Evolutionary conservation across 2,888 invertebrate genomes (phyloP), one percentile per base, ranked within the genome.

Genomic region (Antitype chi): DNA sequence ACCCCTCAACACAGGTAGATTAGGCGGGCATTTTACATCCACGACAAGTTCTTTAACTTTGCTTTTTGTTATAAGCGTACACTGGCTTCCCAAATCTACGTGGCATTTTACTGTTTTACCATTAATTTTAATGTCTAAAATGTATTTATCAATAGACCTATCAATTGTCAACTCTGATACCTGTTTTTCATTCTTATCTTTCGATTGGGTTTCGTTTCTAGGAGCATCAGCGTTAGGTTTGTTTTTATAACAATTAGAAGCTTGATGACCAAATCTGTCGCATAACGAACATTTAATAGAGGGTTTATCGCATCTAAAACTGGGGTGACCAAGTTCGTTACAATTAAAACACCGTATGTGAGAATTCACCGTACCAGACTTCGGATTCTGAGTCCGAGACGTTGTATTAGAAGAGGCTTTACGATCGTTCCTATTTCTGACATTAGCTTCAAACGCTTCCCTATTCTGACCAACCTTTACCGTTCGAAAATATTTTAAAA

Each of bases 311-410:
- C 85, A 85, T 69, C 77, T 79, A 47, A 68, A 80, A 55, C 85
- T 84, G 4, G 57, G 76, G 32, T 88, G 89, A 0, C 88, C 89
- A 8, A 71, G 2, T 53, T 84, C 74, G 28, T 81, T 75, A 55
- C 85, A 83, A 32, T 85, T 85, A 74, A 55, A 82, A 57, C 82
- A 13, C 23, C 53, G 23, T 53, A 53, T 53, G 23, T 2, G 2
- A 53, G 53, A 53, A 23, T 53, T 53, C 53, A 23, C 9, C 9
- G 23, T 53, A 23, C 9, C 23, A 9, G 23, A 53, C 53, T 53
- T 9, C 9, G 9, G 53, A 23, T 53, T 53, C 53, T 53, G 23
- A 0, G 9, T 3, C 23, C 23, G 23, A 23, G 53, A 3, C 8
- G 23, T 53, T 23, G 53, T 9, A 9, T 53, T 53, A 9, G n/a